These are phyloP conservation scores for Acropora yongei DNA, from an alignment of 64 coral and sea anemone species.

Conservation along the genomic window DNA sequence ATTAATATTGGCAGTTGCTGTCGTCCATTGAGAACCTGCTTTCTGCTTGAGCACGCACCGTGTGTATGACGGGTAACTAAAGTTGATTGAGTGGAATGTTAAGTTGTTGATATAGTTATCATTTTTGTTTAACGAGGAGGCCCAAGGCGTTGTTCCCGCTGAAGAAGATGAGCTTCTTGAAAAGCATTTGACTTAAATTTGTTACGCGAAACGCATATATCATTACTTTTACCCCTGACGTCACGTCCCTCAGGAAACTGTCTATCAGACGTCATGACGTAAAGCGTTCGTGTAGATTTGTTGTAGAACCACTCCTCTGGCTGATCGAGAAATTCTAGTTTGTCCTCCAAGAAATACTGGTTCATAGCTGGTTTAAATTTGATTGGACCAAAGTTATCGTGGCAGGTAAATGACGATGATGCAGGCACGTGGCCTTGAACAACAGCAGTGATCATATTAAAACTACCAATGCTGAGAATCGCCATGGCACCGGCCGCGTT, in stretches of 20 bases:
- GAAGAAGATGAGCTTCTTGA: slow-evolving; percentile 50
- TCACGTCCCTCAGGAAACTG: slow-evolving; percentile 28
- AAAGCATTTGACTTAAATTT: slow-evolving; percentile 18
- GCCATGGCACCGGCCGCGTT: slow-evolving; percentile 77
- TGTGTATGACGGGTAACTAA: slow-evolving; percentile 48
- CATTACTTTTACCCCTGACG: slow-evolving; percentile 66
- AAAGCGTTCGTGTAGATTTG: slow-evolving; percentile 44
- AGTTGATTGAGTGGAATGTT: slow-evolving; percentile 43
- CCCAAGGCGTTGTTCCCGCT: slow-evolving; percentile 21
- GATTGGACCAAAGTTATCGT: slow-evolving; percentile 63
- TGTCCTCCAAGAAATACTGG: slow-evolving; percentile 85
- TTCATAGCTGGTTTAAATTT: slow-evolving; percentile 70
- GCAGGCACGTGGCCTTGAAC: slow-evolving; percentile 29
- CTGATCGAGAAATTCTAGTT: slow-evolving; percentile 75
- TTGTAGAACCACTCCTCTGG: slow-evolving; percentile 84
- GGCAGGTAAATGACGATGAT: slow-evolving; percentile 53
- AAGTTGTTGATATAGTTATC: slow-evolving; percentile 29
- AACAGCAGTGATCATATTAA: slow-evolving; percentile 73
- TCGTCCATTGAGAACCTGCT: slow-evolving; percentile 40
- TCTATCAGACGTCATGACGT: slow-evolving; percentile 66
- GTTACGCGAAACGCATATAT: slow-evolving; percentile 69
- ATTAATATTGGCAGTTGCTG: slow-evolving; percentile 2
- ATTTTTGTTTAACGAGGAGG: not conserved
- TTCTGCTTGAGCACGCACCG: slow-evolving; percentile 32
- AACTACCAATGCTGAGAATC: slow-evolving; percentile 84